phyloP scores from a whole-genome alignment of 2,113 vertebrate species.

The Octodon degus region DNA sequence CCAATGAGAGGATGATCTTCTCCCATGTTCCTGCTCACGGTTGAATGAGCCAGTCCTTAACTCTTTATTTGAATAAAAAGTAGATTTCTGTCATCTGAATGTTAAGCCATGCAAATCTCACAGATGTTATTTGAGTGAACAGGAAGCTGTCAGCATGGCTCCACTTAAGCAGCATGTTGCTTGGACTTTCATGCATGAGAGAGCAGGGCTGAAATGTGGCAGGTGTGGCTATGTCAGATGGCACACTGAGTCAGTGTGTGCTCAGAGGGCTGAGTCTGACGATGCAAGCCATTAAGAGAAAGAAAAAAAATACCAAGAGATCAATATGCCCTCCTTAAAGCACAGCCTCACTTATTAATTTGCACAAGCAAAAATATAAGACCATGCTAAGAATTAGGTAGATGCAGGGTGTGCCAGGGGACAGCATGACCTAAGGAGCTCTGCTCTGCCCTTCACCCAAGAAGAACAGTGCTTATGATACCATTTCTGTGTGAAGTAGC shows the following conservation, averaged over 20 bases:
- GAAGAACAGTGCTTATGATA: neutral
- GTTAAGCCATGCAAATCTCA: conserved; percentile 72
- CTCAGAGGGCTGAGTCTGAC: conserved; percentile 15
- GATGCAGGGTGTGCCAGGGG: neutral
- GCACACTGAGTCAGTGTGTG: conserved; percentile 6
- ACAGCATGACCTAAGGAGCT: neutral
- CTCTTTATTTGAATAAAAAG: conserved; percentile 62
- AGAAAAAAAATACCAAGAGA: conserved; percentile 39
- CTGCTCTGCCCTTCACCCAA: neutral
- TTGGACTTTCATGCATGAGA: conserved; percentile 50
- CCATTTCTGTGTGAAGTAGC: neutral
- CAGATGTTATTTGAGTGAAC: conserved; percentile 69
- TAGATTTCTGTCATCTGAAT: conserved; percentile 65
- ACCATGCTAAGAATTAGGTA: neutral
- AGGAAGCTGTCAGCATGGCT: conserved; percentile 61
- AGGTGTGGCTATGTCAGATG: conserved; percentile 35
- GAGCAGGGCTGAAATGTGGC: conserved; percentile 28
- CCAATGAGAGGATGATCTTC: conserved; percentile 23
- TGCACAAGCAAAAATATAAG: conserved; percentile 5
- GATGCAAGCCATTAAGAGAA: conserved; percentile 22
- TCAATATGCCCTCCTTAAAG: conserved; percentile 49
- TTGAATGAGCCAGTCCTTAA: neutral
- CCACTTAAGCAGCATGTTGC: conserved; percentile 60
- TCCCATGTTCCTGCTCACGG: neutral
- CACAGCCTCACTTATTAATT: neutral